These are phyloP conservation scores for Amblyjoppa fuscipennis DNA, from an alignment of 2,888 invertebrate genomes.

Conservation along the genomic window DNA sequence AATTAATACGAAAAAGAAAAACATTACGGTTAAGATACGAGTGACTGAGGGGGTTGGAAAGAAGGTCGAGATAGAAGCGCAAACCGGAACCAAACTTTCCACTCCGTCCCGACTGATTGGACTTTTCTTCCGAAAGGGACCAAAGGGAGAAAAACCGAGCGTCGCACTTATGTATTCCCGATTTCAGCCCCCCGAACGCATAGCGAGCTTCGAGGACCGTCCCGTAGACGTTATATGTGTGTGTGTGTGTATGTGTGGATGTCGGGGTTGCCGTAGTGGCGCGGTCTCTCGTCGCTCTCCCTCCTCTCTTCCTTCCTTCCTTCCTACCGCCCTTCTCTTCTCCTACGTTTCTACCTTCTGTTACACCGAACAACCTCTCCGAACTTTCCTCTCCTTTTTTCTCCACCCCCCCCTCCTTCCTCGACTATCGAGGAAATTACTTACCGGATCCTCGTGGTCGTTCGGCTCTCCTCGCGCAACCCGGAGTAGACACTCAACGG, in stretches of 20 bases:
- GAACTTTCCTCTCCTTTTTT: conserved; percentile 10
- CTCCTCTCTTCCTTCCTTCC: conserved; percentile 10
- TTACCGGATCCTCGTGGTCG: conserved; percentile 31
- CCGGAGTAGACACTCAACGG: conserved; percentile 35
- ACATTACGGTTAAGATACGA: conserved; percentile 65
- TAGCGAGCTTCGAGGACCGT: conserved; percentile 30
- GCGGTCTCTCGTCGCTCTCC: conserved; percentile 27
- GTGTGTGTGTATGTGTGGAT: conserved; percentile 9
- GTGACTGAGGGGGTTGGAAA: conserved; percentile 30
- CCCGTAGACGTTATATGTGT: background rate
- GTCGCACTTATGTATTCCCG: conserved; percentile 54
- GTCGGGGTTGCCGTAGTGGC: background rate
- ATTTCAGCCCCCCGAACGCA: conserved; percentile 33
- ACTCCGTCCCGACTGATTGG: conserved; percentile 66
- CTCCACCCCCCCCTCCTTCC: background rate
- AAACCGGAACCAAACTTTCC: conserved; percentile 63
- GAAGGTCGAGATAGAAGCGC: conserved; percentile 35
- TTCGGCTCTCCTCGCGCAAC: conserved; percentile 2
- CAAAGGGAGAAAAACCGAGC: conserved; percentile 36
- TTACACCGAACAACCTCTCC: conserved; percentile 44
- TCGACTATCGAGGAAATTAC: conserved; percentile 43
- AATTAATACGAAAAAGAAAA: conserved; percentile 78
- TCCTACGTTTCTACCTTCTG: conserved; percentile 12
- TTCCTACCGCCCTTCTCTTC: conserved; percentile 11
- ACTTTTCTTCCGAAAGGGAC: conserved; percentile 59